Conservation (phyloP, 2,113 vertebrate genomes). For the Haemorhous mexicanus region DNA sequence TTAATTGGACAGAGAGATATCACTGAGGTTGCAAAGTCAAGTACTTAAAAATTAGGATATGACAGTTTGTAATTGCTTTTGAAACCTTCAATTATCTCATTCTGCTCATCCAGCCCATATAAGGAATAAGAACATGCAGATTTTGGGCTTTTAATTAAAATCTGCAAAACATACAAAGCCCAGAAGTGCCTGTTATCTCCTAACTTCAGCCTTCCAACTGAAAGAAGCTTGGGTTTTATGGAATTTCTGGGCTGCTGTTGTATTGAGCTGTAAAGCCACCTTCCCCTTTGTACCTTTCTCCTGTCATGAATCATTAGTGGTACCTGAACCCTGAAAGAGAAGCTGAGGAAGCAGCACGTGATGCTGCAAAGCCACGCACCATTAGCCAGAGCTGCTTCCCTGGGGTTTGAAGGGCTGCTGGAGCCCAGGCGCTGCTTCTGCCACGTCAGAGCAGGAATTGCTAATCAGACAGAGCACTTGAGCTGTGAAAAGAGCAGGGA, state of each 20-base stretch:
- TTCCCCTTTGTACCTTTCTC: background rate
- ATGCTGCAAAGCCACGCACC: conserved; percentile 1
- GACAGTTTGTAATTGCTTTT: conserved; percentile 13
- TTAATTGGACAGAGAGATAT: background rate
- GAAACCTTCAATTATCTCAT: conserved; percentile 26
- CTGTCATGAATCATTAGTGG: background rate
- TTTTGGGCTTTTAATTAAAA: conserved; percentile 21
- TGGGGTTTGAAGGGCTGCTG: conserved; percentile 11
- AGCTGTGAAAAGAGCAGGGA: background rate
- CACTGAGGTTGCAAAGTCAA: background rate
- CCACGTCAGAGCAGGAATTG: conserved; percentile 27
- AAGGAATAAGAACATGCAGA: background rate
- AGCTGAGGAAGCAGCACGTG: background rate
- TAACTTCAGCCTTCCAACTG: background rate
- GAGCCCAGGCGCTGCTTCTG: background rate
- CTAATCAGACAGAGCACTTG: background rate
- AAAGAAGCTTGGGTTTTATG: background rate
- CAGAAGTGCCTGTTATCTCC: background rate
- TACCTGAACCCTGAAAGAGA: background rate
- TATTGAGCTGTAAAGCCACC: background rate
- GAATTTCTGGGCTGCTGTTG: background rate
- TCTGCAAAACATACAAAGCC: background rate
- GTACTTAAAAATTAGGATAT: background rate
- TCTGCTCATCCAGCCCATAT: background rate
- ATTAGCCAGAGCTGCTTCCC: conserved; percentile 47